Evolutionary conservation across 1,140 invertebrate genomes (phyloP).

Genomic region (Thereuonema tuberculata): DNA sequence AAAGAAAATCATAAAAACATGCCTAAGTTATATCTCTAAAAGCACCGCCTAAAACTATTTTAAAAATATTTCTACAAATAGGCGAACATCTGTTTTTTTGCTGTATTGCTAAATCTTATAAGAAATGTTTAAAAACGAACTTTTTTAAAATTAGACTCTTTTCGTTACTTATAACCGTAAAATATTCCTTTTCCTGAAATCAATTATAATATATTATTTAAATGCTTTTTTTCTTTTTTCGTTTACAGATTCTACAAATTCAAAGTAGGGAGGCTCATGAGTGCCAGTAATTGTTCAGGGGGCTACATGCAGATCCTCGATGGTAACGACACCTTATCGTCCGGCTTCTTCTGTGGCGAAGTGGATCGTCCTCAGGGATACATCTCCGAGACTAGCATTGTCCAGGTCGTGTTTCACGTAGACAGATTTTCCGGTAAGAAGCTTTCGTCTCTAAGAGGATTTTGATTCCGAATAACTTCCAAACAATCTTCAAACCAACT

Average conservation of each 20-base stretch:
- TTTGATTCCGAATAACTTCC: too few species aligned
- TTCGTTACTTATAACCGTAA: too few species aligned
- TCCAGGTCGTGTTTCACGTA: slow-evolving; percentile 74
- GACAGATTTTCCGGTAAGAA: slow-evolving; percentile 54
- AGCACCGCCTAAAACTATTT: too few species aligned
- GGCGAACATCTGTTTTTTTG: too few species aligned
- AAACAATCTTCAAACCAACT: background rate
- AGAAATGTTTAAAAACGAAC: too few species aligned
- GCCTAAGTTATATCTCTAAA: too few species aligned
- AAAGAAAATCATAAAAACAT: too few species aligned
- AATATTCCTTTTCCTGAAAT: too few species aligned
- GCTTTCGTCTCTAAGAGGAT: background rate
- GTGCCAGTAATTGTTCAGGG: slow-evolving; percentile 67
- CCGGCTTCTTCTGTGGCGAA: slow-evolving; percentile 80
- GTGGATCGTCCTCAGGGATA: slow-evolving; percentile 84
- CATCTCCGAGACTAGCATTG: slow-evolving; percentile 83
- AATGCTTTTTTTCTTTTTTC: background rate
- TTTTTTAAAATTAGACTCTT: too few species aligned
- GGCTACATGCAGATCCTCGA: slow-evolving; percentile 74
- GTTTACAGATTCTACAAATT: slow-evolving; percentile 59
- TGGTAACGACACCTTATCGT: slow-evolving; percentile 68
- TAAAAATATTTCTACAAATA: too few species aligned
- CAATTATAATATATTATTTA: too few species aligned
- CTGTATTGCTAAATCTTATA: too few species aligned
- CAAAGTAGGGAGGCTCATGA: slow-evolving; percentile 71